phyloP scores from a whole-genome alignment of 2,113 vertebrate genomes.

The Parus major region DNA sequence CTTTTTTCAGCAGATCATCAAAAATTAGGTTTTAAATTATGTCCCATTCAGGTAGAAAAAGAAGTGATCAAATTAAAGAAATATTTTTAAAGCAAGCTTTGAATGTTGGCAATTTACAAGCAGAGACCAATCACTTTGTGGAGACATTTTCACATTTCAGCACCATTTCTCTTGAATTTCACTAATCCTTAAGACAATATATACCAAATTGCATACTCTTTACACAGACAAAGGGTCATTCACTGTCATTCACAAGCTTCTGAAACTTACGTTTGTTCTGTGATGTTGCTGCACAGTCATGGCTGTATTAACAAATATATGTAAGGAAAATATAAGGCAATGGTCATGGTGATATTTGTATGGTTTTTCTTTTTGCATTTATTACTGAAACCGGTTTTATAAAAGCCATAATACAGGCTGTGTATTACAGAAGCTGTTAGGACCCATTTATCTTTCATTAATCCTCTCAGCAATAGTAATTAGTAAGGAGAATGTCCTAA shows the following conservation, averaged over 20 bases:
- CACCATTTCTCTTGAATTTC: not conserved
- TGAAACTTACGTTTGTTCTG: not conserved
- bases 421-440: not conserved
- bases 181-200: accelerated
- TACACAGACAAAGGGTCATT: not conserved
- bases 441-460: not conserved
- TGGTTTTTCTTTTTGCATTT: not conserved
- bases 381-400: not conserved
- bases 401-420: not conserved
- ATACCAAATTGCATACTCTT: not conserved
- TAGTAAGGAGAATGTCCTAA: not conserved
- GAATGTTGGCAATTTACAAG: not conserved
- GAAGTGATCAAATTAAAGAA: not conserved
- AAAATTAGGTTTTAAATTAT: not conserved
- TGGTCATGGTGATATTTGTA: not conserved
- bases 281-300: not conserved
- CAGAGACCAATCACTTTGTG: not conserved
- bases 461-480: not conserved
- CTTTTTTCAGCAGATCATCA: not conserved
- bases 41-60: not conserved
- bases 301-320: not conserved
- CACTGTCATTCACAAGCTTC: not conserved
- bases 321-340: not conserved
- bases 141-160: not conserved
- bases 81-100: not conserved